Evolutionary conservation across 2,113 vertebrate genomes (phyloP), one percentile per base, ranked within the genome.

Genomic region (Chlorodrepanis virens): DNA sequence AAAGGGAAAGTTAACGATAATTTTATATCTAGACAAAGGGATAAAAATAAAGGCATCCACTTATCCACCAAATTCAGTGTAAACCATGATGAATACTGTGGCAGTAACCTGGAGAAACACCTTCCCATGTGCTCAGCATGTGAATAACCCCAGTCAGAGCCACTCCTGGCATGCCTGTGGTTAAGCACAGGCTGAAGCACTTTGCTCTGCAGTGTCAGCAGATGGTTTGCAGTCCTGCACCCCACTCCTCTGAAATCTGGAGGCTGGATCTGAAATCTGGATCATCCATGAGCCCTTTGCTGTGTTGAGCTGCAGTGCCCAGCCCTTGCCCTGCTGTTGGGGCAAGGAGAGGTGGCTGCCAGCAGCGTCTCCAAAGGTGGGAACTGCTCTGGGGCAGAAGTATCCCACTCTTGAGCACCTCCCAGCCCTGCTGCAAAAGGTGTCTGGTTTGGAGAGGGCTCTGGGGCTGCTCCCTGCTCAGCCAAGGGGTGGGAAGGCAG

Each of bases 141-240:
- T 29, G 13, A 64, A 68, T 53, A 33, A 37, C n/a, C 40, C 50
- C 1, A 2, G 23, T 7, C 68, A 52, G 80, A 39, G 52, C 2
- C 1, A 11, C 1, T 31, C 33, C 92, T 75, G 4, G 0, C 16
- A 0, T 4, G 6, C 61, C 20, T 2, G 0, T 17, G 59, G 35
- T 18, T 27, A 7, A 40, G 53, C 39, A 59, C 27, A 17, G 0
- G 1, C 69, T 71, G 65, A 28, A 70, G 45, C 21, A 20, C 56
- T 71, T 82, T 54, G 35, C 81, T 45, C 29, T 6, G 27, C 4
- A 11, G 27, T 16, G 47, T 67, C 64, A 81, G 83, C 10, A 40
- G 21, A 14, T 1, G 4, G 31, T 86, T 72, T 69, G 57, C 80
- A 59, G 52, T 72, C 29, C 76, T 80, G 35, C 57, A n/a, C 61